Base-by-base conservation (phyloP, 1,140 invertebrate species). In the Trichonephila clavata region DNA sequence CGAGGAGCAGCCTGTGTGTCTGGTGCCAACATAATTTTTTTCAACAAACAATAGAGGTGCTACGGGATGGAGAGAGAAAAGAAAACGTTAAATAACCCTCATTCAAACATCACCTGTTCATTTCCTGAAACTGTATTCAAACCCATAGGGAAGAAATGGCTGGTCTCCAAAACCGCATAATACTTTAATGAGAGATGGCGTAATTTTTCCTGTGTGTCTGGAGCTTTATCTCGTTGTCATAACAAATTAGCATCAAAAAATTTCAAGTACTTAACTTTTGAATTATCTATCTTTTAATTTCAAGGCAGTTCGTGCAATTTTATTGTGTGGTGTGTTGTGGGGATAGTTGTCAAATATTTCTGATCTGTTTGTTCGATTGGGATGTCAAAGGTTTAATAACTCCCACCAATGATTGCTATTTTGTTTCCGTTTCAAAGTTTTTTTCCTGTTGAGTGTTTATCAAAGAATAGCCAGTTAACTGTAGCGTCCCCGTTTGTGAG, bases 81-180 rank as follows among this genome's bases (percentile, higher is more conserved):
- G 16, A 10, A 68, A 16, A 39, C 32, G 27, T 77, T 77, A 77
- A 77, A 77, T 39, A 77, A 77, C 71, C 13, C 71, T 77, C 14
- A 84, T 84, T 84, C 83, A 84, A 21, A 60, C 13, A 16, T 21
- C n/a, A 84, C n/a, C 83, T 84, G 50, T 60, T 24, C 57, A n/a
- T 84, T 84, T 84, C 83, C 83, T 84, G 83, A 24, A 59, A 24
- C 57, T 24, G 50, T 21, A 84, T 84, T 84, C 83, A 59, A 14
- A 27, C 24, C 6, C 21, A 27, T 7, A 84, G 24, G n/a, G 27
- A 60, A 84, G 14, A n/a, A 57, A 27, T 84, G 83, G 83, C n/a
- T 16, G 8, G 21, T 2, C 2, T 60, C 43, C 50, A 24, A 60
- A 84, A 60, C 50, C 16, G 39, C 83, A 84, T 84, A 59, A 24